Evolutionary conservation across 2,113 vertebrate species (phyloP).

Genomic region (Gymnogyps californianus): DNA sequence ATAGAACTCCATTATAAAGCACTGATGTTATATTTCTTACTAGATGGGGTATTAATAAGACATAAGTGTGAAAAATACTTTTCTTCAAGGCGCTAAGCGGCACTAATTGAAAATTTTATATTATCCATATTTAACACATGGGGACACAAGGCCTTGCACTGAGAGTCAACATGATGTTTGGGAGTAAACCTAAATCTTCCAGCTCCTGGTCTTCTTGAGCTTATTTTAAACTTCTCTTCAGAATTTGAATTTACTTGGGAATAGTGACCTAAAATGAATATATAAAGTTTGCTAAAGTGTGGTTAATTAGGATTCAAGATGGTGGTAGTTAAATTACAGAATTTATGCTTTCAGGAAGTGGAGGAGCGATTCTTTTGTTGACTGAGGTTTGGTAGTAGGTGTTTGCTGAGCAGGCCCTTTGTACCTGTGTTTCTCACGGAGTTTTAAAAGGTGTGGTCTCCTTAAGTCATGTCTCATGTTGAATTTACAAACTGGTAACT

Average conservation of each 20-base stretch:
- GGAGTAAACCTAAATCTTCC: background rate
- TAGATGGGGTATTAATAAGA: background rate
- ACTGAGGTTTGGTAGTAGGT: background rate
- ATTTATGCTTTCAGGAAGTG: background rate
- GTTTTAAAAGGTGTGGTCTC: background rate
- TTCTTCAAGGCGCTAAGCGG: background rate
- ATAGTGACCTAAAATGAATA: background rate
- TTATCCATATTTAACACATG: rapidly evolving
- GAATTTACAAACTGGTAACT: background rate
- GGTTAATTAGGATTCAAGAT: background rate
- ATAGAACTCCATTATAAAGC: background rate
- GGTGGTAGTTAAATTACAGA: background rate
- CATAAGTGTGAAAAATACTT: background rate
- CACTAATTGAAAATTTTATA: background rate
- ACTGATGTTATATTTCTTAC: background rate
- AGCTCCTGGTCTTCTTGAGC: background rate
- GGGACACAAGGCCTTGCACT: background rate
- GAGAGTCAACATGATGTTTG: background rate
- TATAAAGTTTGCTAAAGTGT: background rate
- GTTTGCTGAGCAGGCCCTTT: background rate
- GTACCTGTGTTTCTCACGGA: background rate
- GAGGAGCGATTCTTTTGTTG: background rate
- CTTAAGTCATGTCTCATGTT: background rate
- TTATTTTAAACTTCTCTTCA: background rate
- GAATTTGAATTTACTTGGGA: background rate